Percentiles rank a stretch among this genome's conserved stretches.
phyloP scores from a whole-genome alignment of 1,140 invertebrate species.

The Drosophila neocordata region DNA sequence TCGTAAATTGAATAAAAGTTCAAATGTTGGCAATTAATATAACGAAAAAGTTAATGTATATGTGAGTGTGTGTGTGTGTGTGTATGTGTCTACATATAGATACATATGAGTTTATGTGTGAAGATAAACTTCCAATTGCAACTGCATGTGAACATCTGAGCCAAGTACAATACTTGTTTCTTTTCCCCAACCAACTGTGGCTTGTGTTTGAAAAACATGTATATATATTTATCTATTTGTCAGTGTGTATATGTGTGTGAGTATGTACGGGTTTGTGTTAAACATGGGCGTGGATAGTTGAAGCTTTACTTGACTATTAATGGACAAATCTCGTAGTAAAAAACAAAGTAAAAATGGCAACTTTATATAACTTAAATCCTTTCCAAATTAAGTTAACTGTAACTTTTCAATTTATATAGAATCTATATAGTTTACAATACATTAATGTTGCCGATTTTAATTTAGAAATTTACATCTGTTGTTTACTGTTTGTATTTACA shows the following conservation, averaged over 20 bases:
- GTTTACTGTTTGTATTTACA: not conserved
- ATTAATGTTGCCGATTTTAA: too few relatives aligned
- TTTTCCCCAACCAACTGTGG: slow-evolving; percentile 33
- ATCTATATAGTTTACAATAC: too few relatives aligned
- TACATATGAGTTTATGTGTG: not conserved
- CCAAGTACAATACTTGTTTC: slow-evolving; percentile 9
- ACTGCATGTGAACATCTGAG: not conserved
- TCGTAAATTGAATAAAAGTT: slow-evolving; percentile 81
- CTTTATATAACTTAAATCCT: not conserved
- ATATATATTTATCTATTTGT: not conserved
- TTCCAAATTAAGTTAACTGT: too few relatives aligned
- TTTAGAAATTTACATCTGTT: too few relatives aligned
- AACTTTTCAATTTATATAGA: too few relatives aligned
- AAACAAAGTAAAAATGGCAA: not conserved
- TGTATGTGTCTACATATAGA: not conserved
- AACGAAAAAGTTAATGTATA: slow-evolving; percentile 73
- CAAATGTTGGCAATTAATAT: slow-evolving; percentile 79
- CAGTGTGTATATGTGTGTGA: not conserved
- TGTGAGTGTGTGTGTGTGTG: slow-evolving; percentile 6
- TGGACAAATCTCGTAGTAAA: not conserved
- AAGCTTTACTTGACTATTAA: not conserved
- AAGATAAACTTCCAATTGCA: slow-evolving; percentile 22
- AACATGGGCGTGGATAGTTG: slow-evolving; percentile 7
- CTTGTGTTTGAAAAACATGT: slow-evolving; percentile 8
- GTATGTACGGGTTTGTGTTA: not conserved